Evolutionary conservation across 1,140 invertebrate species (phyloP), one percentile per base, ranked within the genome.

Genomic region (Drosophila auraria): DNA sequence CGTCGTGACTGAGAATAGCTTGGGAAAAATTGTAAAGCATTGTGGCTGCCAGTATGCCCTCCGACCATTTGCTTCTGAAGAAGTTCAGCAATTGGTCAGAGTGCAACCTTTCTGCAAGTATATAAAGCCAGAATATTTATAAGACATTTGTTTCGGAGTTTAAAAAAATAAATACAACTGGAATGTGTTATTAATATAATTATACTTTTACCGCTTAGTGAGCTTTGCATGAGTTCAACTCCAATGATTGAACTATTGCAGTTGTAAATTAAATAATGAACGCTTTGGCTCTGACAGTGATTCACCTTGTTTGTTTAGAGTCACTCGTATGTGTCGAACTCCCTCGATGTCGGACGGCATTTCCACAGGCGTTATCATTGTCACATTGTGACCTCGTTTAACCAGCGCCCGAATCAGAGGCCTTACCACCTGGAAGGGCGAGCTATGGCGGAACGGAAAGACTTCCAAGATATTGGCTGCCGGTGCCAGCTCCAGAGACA

Each of bases 381-480:
- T 84, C 2, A 83, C 12, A 12, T 64, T 68, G 44, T 84, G 78
- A 4, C 81, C 82, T 2, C 65, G 60, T 5, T 49, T 17, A 0
- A 61, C 1, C 4, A 84, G 64, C 0, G 50, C 68, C 8, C 42
- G 9, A 8, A 83, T 9, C 40, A 68, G 42, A 1, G 82, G 82
- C n/a, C 25, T 15, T 1, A 61, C 64, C 2, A 84, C 42, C 40
- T 49, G 33, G n/a, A 68, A 80, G 2, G 72, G 56, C 0, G 53
- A 38, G 7, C 17, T 23, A 61, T 71, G 15, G 0, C 42, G 49
- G 17, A 69, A 82, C 0, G 63, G 12, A 7, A 81, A 73, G 11
- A 82, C 59, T 15, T 9, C 63, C 15, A 82, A 30, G n/a, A 82
- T 81, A 12, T 56, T 60, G 6, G 60, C 63, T 0, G 72, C 47